Base-by-base conservation (phyloP, 2,113 vertebrate genomes). In the Gracilinanus agilis region DNA sequence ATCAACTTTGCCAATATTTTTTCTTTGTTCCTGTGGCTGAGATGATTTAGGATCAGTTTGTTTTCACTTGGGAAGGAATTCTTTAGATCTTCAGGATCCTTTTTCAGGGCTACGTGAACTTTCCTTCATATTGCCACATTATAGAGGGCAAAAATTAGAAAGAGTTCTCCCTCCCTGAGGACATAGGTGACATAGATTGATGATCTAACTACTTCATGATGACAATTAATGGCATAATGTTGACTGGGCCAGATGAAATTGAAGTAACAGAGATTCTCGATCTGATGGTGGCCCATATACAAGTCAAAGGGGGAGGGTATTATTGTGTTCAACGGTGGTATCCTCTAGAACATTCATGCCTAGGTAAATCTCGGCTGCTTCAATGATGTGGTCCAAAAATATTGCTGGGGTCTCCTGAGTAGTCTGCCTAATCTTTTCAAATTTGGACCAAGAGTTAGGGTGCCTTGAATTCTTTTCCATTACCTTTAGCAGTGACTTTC, bases 71-170 rank as follows among this genome's bases (percentile, higher is more conserved):
- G 34, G 16, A 75, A 75, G 34, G 67, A 75, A 75, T 40, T 6
- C 5, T n/a, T 21, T 21, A 40, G 6, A 75, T n/a, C 19, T 75
- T 75, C n/a, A 7, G 4, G 1, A 75, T 75, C 1, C 34, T 40
- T 75, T 13, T n/a, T n/a, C 16, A 75, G 12, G 34, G 34, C 1
- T 40, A n/a, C 16, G 6, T 40, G 67, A 75, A 40, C 67, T 75
- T 75, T 75, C 40, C 67, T 21, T 75, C 16, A 40, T 40, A 40
- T 9, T 21, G 34, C 16, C n/a, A 75, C n/a, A 40, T 75, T 75
- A 40, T 1, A 1, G 6, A 75, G 0, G 1, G n/a, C 16, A 40
- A 34, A 40, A 6, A 40, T 2, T 0, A 29, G 11, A 67, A 67
- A 9, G 27, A 34, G 58, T 27, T n/a, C 67, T n/a, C 16, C 3